Conservation (phyloP, 2,113 vertebrate genomes). For the Muntiacus reevesi region DNA sequence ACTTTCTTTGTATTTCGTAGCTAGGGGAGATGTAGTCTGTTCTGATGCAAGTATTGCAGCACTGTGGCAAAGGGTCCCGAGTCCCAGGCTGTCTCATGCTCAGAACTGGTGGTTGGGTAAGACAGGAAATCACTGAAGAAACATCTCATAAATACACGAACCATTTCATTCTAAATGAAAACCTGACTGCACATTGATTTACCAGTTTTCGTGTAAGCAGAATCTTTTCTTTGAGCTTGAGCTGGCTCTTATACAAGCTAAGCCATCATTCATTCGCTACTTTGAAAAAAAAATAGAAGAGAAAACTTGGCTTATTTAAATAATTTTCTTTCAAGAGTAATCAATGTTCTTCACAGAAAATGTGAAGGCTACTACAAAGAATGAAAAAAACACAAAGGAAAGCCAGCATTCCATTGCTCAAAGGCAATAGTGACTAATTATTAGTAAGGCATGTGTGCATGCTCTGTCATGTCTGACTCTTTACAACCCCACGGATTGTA, state of each 20-base stretch:
- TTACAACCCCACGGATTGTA: background rate
- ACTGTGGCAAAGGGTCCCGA: background rate
- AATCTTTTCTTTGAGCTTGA: background rate
- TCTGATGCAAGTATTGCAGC: too few species aligned
- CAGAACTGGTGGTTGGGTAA: background rate
- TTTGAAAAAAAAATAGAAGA: background rate
- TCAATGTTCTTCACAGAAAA: background rate
- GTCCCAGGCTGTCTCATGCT: background rate
- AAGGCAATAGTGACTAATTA: background rate
- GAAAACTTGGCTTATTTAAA: background rate
- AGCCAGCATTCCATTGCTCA: fast-evolving
- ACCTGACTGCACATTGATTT: background rate
- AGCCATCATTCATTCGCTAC: background rate
- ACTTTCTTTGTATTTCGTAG: background rate
- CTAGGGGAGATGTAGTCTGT: background rate
- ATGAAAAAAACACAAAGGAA: background rate
- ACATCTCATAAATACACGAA: background rate
- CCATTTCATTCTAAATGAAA: background rate
- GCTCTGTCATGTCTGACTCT: background rate
- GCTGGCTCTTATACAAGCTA: background rate
- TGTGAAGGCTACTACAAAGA: background rate
- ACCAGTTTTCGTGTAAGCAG: background rate
- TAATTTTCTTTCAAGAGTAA: background rate
- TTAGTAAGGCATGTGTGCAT: background rate
- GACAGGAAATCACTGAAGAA: background rate